Evolutionary conservation across 2,113 vertebrate species (phyloP), one percentile per base, ranked within the genome.

Genomic region (Amphilophus citrinellus): DNA sequence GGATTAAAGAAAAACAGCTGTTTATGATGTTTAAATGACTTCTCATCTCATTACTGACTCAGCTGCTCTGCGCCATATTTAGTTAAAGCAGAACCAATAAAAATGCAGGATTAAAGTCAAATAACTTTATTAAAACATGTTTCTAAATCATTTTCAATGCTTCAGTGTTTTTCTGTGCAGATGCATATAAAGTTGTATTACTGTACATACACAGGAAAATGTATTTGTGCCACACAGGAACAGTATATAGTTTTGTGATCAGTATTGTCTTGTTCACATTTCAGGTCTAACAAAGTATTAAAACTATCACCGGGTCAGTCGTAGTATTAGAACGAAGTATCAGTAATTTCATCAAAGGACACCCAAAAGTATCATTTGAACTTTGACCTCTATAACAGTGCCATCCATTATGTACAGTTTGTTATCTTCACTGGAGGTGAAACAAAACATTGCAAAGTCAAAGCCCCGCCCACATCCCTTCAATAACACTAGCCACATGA

Each of bases 191-290:
- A 53, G 66, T 53, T 71, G 24, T 71, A 4, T 53, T 7, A 0
- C 66, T 50, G 20, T 5, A 56, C 24, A 0, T 2, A 42, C 58
- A 9, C 18, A 76, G 18, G n/a, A 24, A 13, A 57, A 44, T 73
- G 14, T 35, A 24, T 50, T 71, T 50, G 24, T 68, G n/a, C 63
- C 0, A 10, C 44, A 47, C 15, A 10, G 47, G 6, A 20, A 57
- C 53, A 57, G 18, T 57, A 10, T 57, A 4, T 7, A 53, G 0
- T 71, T 47, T 50, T 71, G 5, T 5, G 65, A 30, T 50, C 3
- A 1, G 30, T 20, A 30, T 18, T 15, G 10, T 47, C 1, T 0
- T 6, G 2, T 53, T 53, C 50, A 53, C 50, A 53, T 17, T 53
- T 17, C 50, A 7, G 50, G 50, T 53, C 3, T 18, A 18, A 7